A percentile compares a stretch with the other conserved stretches of the same genome.
Evolutionary conservation across 2,113 vertebrate species (phyloP).

Genomic region (Tychaedon coryphoeus): DNA sequence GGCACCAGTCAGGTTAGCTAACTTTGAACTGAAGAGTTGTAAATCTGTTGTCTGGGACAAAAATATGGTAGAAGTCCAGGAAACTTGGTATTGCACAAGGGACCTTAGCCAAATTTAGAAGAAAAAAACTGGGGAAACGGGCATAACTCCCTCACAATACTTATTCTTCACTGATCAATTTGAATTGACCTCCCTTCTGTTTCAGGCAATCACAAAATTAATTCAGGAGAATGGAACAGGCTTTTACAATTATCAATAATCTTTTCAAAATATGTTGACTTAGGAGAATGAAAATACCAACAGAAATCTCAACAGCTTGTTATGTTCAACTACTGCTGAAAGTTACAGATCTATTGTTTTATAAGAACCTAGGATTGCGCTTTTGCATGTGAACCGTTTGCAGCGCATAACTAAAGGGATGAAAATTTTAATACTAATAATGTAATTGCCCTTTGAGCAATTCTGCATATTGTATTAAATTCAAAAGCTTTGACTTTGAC

Average conservation of each 20-base stretch:
- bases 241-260: not conserved
- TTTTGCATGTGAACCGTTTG: not conserved
- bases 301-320: not conserved
- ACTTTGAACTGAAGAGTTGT: not conserved
- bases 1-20: not conserved
- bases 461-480: not conserved
- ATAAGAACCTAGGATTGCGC: not conserved
- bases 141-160: not conserved
- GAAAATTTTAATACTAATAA: constrained; percentile 31
- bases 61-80: not conserved
- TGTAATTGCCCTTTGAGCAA: constrained; percentile 31
- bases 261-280: not conserved
- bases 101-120: not conserved
- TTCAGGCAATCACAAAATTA: not conserved
- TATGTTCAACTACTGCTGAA: not conserved
- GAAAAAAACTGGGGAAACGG: not conserved
- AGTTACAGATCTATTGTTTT: not conserved
- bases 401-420: not conserved
- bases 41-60: not conserved
- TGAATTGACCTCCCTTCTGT: not conserved
- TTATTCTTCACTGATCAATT: not conserved
- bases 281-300: not conserved
- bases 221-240: not conserved
- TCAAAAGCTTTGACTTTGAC: constrained; percentile 44
- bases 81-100: not conserved